A percentile compares a stretch with the other conserved stretches of the same genome.
Evolutionary conservation across 2,113 vertebrate species (phyloP).

Genomic region (Thamnaconus septentrionalis): DNA sequence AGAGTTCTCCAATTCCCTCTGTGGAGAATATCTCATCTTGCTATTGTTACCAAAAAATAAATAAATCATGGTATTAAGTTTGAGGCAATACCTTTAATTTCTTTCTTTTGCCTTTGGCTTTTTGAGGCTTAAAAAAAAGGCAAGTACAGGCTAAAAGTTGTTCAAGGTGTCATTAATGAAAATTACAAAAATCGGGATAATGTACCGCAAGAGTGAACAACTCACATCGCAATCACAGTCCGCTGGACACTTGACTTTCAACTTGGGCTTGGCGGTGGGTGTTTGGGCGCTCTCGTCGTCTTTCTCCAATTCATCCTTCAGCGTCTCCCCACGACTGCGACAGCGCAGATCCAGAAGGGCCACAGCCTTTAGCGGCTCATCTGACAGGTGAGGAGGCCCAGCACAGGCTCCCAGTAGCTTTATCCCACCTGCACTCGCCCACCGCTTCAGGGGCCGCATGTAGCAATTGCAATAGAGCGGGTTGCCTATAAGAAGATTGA

Average conservation of each 20-base stretch:
- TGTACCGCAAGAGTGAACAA: neutral
- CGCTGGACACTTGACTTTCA: conserved; percentile 69
- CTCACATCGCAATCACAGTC: conserved; percentile 78
- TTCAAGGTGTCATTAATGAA: neutral
- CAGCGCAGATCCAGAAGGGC: conserved; percentile 75
- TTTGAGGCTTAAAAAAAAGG: no score
- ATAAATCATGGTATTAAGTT: no score
- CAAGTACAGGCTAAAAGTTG: no score
- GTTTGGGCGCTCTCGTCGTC: conserved; percentile 14
- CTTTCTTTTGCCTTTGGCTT: no score
- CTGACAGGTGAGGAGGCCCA: conserved; percentile 76
- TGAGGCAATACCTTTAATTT: no score
- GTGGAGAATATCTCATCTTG: no score
- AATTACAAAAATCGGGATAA: neutral
- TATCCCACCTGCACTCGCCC: conserved; percentile 71
- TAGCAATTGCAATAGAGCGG: conserved; percentile 87
- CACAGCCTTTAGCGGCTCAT: conserved; percentile 77
- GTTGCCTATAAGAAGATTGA: conserved; percentile 76
- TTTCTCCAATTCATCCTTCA: conserved; percentile 53
- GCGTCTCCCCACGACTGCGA: neutral
- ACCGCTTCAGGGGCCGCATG: conserved; percentile 80
- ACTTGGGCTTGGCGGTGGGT: neutral
- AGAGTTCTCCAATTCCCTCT: no score
- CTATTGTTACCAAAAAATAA: no score
- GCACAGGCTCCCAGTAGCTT: conserved; percentile 77